A percentile compares a stretch with the other conserved stretches of the same genome.
These are phyloP conservation scores for Mus caroli DNA, from an alignment of 2,797 vertebrate genomes.

Conservation along the genomic window DNA sequence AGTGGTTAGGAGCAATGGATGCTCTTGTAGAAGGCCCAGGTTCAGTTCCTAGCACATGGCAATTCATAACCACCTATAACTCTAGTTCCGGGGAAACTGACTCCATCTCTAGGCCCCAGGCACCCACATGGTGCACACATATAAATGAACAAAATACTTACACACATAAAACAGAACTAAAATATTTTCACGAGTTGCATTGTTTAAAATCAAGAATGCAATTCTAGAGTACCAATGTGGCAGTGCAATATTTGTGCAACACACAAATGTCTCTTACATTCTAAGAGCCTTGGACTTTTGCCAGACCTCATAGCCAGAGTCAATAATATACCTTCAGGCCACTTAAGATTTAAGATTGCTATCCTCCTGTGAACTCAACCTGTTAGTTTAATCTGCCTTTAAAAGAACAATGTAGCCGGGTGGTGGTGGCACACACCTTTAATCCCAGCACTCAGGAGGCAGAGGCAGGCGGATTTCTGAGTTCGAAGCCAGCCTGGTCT, in stretches of 20 bases:
- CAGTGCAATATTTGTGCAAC: background rate
- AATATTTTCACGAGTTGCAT: background rate
- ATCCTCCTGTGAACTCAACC: background rate
- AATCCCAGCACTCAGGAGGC: too few species aligned
- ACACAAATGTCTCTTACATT: background rate
- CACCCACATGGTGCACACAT: background rate
- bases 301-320: background rate
- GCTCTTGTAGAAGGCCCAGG: background rate
- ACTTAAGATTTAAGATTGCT: background rate
- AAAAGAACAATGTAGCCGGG: background rate
- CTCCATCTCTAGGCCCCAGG: background rate
- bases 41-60: too few species aligned
- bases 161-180: background rate
- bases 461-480: too few species aligned
- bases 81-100: background rate
- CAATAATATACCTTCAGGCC: background rate
- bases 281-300: too few species aligned
- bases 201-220: constrained; percentile 16
- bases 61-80: background rate
- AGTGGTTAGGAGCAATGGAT: background rate
- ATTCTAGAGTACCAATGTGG: background rate
- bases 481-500: too few species aligned
- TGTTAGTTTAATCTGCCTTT: background rate
- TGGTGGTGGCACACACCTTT: too few species aligned
- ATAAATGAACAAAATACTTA: background rate